Conservation (phyloP, 2,797 vertebrate genomes). For the Aplochiton taeniatus region DNA sequence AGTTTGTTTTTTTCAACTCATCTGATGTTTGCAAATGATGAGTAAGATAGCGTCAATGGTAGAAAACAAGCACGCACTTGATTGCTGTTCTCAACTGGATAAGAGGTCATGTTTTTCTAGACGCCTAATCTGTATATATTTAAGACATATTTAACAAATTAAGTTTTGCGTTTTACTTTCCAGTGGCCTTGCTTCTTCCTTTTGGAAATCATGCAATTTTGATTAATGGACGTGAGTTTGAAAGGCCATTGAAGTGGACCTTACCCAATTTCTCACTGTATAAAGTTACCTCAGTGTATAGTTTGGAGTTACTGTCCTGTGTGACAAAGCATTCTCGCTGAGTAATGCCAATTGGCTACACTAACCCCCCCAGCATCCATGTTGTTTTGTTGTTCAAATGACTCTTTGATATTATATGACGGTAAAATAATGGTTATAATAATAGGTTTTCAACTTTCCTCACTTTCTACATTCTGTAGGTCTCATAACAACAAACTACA, state of each 20-base stretch:
- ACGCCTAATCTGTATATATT: slow-evolving; percentile 61
- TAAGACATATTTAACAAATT: slow-evolving; percentile 70
- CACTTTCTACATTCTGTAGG: slow-evolving; percentile 89
- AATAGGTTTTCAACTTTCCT: slow-evolving; percentile 84
- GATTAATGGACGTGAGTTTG: slow-evolving; percentile 54
- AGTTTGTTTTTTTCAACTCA: slow-evolving; percentile 21
- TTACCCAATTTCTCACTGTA: slow-evolving; percentile 9
- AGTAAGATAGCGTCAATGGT: slow-evolving; percentile 21
- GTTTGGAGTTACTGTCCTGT: slow-evolving; percentile 21
- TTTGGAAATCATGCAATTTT: slow-evolving; percentile 29
- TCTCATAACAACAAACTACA: slow-evolving; percentile 99
- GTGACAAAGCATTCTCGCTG: slow-evolving; percentile 56
- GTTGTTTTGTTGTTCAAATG: slow-evolving; percentile 48
- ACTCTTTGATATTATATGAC: slow-evolving; percentile 32
- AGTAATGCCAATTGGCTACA: slow-evolving; percentile 65
- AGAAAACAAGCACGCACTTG: neutral
- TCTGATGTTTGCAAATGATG: slow-evolving; percentile 29
- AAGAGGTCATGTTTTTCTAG: slow-evolving; percentile 36
- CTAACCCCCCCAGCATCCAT: slow-evolving; percentile 41
- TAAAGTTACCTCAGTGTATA: slow-evolving; percentile 36
- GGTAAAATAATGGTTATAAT: slow-evolving; percentile 33
- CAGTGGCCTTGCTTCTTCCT: slow-evolving; percentile 33
- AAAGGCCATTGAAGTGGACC: slow-evolving; percentile 10
- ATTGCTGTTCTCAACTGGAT: slow-evolving; percentile 22
- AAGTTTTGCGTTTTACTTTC: slow-evolving; percentile 49